phyloP scores from a whole-genome alignment of 2,113 vertebrate species.

The Lonchura striata region DNA sequence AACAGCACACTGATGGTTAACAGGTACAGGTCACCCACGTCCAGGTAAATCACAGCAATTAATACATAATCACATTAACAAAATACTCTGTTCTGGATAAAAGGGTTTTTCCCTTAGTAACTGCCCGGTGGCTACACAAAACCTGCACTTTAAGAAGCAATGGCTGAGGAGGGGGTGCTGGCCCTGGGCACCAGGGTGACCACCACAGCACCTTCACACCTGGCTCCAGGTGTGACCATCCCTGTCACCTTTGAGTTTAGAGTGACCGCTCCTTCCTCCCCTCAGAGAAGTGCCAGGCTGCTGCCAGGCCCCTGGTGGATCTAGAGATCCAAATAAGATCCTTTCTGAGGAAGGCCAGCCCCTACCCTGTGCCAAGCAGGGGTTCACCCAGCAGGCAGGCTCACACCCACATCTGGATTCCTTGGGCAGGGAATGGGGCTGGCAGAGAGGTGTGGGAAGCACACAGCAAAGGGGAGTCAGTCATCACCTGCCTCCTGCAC shows the following conservation, averaged over 20 bases:
- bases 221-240: neutral
- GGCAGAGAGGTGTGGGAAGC: neutral
- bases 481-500: rapidly evolving
- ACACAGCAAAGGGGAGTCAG: neutral
- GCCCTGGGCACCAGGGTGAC: neutral
- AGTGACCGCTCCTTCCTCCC: neutral
- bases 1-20: conserved; percentile 10
- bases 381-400: conserved; percentile 12
- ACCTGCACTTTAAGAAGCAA: neutral
- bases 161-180: neutral
- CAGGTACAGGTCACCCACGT: neutral
- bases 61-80: conserved; percentile 21
- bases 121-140: neutral
- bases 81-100: neutral
- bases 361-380: neutral
- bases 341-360: neutral
- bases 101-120: conserved; percentile 23
- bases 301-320: neutral
- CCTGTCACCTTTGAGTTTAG: rapidly evolving
- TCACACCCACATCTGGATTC: rapidly evolving
- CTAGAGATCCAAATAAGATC: neutral
- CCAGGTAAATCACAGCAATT: conserved; percentile 14
- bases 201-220: rapidly evolving
- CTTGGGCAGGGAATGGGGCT: neutral
- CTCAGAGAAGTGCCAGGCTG: neutral